Evolutionary conservation across 2,113 vertebrate species (phyloP).

Genomic region (Sakesphorus luctuosus): DNA sequence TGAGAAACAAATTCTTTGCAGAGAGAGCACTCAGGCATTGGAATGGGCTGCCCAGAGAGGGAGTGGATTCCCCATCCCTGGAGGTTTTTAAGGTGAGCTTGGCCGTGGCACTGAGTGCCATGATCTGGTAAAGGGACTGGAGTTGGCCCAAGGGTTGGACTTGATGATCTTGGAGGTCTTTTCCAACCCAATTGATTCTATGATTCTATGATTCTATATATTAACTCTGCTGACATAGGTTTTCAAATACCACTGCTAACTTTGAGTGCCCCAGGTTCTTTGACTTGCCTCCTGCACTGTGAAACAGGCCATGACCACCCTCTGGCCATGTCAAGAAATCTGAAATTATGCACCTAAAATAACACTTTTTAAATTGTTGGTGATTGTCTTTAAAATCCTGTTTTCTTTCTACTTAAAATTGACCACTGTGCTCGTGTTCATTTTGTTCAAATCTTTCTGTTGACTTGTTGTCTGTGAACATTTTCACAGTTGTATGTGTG

Average conservation of each 20-base stretch:
- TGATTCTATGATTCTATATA: too few relatives aligned
- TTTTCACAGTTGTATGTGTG: neutral
- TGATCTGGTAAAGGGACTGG: too few relatives aligned
- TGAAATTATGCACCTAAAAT: neutral
- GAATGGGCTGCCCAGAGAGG: too few relatives aligned
- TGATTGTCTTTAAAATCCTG: neutral
- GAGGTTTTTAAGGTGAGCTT: too few relatives aligned
- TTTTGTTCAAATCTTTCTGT: neutral
- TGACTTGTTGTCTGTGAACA: neutral
- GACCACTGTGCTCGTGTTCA: rapidly evolving
- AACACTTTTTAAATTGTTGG: neutral
- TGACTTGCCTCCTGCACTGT: neutral
- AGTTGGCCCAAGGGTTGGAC: too few relatives aligned
- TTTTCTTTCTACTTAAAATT: neutral
- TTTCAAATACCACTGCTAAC: neutral
- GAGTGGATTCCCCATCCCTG: too few relatives aligned
- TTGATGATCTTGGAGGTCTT: too few relatives aligned
- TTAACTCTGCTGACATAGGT: neutral
- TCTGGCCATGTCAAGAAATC: neutral
- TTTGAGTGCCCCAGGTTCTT: neutral
- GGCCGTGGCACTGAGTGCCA: too few relatives aligned
- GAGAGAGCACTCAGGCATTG: too few relatives aligned
- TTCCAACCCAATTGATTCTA: too few relatives aligned
- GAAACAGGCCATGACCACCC: neutral
- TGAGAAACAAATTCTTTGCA: too few relatives aligned